A percentile compares a stretch with the other conserved stretches of the same genome.
Conservation (phyloP, 2,797 vertebrate species). For the Anguilla marmorata region DNA sequence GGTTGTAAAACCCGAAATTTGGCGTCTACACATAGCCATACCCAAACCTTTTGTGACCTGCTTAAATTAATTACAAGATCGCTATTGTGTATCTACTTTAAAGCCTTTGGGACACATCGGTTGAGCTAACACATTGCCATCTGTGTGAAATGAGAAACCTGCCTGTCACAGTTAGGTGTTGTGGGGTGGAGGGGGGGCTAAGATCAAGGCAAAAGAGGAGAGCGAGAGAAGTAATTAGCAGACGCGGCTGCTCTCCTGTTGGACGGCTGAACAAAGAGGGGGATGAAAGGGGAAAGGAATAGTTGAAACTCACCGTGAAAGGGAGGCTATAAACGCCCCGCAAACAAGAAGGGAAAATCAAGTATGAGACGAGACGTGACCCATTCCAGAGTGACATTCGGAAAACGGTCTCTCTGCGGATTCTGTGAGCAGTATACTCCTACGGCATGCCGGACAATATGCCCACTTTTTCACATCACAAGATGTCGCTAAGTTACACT, state of each 20-base stretch:
- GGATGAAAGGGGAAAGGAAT: constrained; percentile 19
- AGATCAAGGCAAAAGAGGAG: constrained; percentile 33
- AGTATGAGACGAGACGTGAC: not conserved
- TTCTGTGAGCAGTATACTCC: not conserved
- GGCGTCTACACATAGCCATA: not conserved
- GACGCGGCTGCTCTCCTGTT: constrained; percentile 12
- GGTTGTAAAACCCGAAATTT: not conserved
- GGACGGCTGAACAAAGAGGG: constrained; percentile 20
- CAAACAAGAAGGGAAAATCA: not conserved
- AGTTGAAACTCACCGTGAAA: constrained; percentile 3
- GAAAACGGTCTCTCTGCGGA: constrained; percentile 17
- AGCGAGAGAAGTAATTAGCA: constrained; percentile 35
- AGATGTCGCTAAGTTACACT: constrained; percentile 13
- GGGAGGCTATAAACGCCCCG: not conserved
- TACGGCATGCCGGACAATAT: not conserved
- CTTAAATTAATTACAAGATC: constrained; percentile 30
- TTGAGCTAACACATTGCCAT: constrained; percentile 43
- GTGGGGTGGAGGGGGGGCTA: constrained; percentile 19
- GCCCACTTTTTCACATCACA: not conserved
- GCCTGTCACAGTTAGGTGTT: constrained; percentile 44
- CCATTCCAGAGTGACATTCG: not conserved
- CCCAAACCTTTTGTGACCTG: not conserved
- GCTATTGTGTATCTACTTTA: constrained; percentile 29
- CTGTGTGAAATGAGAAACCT: constrained; percentile 49
- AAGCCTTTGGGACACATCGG: not conserved